Evolutionary conservation across 2,888 invertebrate species (phyloP).

Genomic region (Pocota personata): DNA sequence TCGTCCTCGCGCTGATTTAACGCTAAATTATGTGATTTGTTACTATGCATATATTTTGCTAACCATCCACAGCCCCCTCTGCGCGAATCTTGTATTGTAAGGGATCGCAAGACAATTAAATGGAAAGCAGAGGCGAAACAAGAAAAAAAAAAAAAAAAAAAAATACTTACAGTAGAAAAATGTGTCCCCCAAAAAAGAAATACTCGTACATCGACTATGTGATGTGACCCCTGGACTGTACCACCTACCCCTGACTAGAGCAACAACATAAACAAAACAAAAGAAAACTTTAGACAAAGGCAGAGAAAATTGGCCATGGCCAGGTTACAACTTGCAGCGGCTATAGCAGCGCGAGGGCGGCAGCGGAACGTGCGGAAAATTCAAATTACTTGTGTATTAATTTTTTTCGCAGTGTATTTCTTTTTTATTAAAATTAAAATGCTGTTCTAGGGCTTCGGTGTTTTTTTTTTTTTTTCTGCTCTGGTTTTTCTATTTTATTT

Average conservation of each 20-base stretch:
- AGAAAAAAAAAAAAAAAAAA: conserved; percentile 37
- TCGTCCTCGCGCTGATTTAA: conserved; percentile 58
- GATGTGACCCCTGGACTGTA: conserved; percentile 57
- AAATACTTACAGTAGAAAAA: conserved; percentile 23
- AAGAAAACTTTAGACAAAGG: conserved; percentile 70
- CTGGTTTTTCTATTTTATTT: conserved; percentile 67
- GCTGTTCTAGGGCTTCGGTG: conserved; percentile 58
- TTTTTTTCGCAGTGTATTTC: conserved; percentile 65
- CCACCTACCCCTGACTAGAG: conserved; percentile 3
- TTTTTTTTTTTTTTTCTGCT: conserved; percentile 24
- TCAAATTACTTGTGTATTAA: conserved; percentile 72
- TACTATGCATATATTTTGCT: conserved; percentile 54
- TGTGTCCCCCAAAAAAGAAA: conserved; percentile 44
- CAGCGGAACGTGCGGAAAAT: conserved; percentile 70
- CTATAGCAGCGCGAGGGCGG: conserved; percentile 4
- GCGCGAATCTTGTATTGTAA: conserved; percentile 35
- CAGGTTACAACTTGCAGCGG: conserved; percentile 45
- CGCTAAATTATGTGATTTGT: conserved; percentile 73
- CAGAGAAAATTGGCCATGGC: conserved; percentile 66
- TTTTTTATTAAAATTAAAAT: conserved; percentile 72
- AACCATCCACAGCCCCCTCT: background rate
- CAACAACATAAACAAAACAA: conserved; percentile 66
- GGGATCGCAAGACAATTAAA: conserved; percentile 61
- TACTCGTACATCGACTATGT: conserved; percentile 13
- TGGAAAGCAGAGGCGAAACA: conserved; percentile 24